phyloP scores from a whole-genome alignment of 1,140 invertebrate genomes.

The Tetramorium parvispinum region DNA sequence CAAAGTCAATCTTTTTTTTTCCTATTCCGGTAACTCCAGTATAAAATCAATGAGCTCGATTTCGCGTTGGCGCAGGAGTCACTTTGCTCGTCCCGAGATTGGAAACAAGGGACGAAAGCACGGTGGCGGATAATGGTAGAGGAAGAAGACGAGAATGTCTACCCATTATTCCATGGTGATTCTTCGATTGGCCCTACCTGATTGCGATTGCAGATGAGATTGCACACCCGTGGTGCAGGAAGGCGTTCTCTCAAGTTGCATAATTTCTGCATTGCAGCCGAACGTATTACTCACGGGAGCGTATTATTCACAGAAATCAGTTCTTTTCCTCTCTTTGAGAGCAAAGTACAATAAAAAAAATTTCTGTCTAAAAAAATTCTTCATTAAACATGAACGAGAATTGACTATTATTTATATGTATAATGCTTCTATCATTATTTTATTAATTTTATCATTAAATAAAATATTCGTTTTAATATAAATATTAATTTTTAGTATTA shows the following conservation, averaged over 20 bases:
- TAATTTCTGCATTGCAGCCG: conserved; percentile 55
- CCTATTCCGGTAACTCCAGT: conserved; percentile 15
- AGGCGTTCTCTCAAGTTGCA: conserved; percentile 66
- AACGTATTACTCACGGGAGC: neutral
- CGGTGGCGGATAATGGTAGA: conserved; percentile 63
- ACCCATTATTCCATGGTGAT: conserved; percentile 70
- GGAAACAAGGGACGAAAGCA: conserved; percentile 59
- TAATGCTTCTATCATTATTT: too few relatives aligned
- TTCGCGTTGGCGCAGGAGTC: conserved; percentile 66
- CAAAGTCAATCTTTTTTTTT: neutral
- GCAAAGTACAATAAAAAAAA: neutral
- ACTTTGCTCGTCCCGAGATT: conserved; percentile 70
- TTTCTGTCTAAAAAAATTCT: neutral
- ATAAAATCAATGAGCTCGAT: conserved; percentile 71
- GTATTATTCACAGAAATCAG: neutral
- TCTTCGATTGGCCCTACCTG: conserved; percentile 72
- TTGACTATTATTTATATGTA: neutral
- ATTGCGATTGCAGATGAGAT: conserved; percentile 76
- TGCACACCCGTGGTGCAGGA: conserved; percentile 64
- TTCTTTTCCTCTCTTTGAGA: neutral
- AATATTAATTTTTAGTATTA: neutral
- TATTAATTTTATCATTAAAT: neutral
- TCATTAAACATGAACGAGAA: neutral
- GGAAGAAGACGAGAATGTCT: conserved; percentile 64
- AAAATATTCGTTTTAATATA: neutral